A percentile compares a stretch with the other conserved stretches of the same genome.
Evolutionary conservation across 2,888 invertebrate genomes (phyloP).

Genomic region (Sinohyriopsis cumingii): DNA sequence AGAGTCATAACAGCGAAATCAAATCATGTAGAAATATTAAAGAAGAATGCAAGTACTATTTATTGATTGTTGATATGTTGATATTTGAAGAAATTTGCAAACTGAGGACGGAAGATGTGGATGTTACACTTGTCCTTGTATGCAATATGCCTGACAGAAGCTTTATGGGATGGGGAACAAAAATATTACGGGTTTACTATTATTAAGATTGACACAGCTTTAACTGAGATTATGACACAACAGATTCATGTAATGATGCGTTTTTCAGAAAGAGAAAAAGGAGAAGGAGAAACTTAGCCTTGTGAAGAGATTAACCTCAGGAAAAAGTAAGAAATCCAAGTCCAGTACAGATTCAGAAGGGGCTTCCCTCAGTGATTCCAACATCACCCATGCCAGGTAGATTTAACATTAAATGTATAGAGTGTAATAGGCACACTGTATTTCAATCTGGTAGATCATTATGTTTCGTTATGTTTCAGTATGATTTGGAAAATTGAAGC

Average conservation of each 20-base stretch:
- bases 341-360: conserved; percentile 39
- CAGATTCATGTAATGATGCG: not conserved
- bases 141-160: too few species aligned
- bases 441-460: not conserved
- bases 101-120: too few species aligned
- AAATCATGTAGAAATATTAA: too few species aligned
- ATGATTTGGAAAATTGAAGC: not conserved
- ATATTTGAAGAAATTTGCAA: too few species aligned
- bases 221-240: not conserved
- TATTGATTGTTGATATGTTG: too few species aligned
- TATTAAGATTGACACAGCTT: too few species aligned
- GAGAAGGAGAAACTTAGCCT: conserved; percentile 70
- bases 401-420: not conserved
- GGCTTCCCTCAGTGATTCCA: conserved; percentile 21
- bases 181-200: too few species aligned
- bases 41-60: too few species aligned
- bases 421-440: not conserved
- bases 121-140: too few species aligned
- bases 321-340: conserved; percentile 72
- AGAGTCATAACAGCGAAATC: too few species aligned
- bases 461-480: not conserved
- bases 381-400: conserved; percentile 49
- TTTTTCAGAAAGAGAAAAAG: conserved; percentile 48
- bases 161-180: too few species aligned
- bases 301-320: conserved; percentile 84